Evolutionary conservation across 2,113 vertebrate genomes (phyloP).

Genomic region (Buteo buteo): DNA sequence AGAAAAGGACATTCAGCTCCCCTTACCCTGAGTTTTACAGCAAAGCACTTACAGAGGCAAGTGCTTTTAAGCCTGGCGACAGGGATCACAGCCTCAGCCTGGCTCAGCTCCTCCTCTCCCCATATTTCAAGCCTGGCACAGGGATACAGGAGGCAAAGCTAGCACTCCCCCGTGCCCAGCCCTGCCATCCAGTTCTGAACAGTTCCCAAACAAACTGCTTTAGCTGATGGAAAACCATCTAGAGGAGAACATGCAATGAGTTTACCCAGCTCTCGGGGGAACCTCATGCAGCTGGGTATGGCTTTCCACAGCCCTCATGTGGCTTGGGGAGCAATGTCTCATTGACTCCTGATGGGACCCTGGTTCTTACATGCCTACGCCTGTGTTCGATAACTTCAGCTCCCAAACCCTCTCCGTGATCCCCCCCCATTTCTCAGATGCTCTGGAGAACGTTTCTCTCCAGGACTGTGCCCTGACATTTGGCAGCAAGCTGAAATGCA

Average conservation of each 20-base stretch:
- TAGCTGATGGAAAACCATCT: background rate
- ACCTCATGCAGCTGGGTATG: background rate
- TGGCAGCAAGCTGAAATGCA: background rate
- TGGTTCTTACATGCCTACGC: background rate
- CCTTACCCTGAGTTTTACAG: background rate
- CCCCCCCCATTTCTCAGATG: background rate
- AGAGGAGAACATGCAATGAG: background rate
- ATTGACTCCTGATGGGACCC: slow-evolving; percentile 3
- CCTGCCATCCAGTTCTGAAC: background rate
- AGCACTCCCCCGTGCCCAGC: background rate
- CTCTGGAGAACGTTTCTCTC: background rate
- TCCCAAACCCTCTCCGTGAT: background rate
- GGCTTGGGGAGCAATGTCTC: background rate
- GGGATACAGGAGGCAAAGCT: background rate
- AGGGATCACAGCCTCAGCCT: background rate
- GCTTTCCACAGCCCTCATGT: background rate
- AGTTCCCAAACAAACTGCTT: background rate
- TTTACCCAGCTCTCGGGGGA: background rate
- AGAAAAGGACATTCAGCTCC: background rate
- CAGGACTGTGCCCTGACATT: background rate
- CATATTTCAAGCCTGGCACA: background rate
- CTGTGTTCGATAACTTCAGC: background rate
- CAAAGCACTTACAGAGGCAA: background rate
- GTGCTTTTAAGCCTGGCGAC: background rate
- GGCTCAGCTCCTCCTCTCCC: background rate